Percentiles rank a stretch among this genome's conserved stretches.
phyloP scores from a whole-genome alignment of 2,888 invertebrate genomes.

The Aporophyla nigra region DNA sequence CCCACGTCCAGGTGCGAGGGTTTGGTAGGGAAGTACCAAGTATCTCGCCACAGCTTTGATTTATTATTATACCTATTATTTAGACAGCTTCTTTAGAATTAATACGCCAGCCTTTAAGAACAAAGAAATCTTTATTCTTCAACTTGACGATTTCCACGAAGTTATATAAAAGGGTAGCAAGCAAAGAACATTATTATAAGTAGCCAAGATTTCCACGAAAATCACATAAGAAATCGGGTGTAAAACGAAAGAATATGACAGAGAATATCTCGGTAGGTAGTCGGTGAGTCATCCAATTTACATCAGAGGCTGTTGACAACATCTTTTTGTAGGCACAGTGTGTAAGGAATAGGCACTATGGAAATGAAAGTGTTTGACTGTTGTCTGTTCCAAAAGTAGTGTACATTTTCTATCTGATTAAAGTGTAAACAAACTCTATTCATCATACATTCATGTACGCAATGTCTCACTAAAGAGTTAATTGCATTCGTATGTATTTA shows the following conservation, averaged over 20 bases:
- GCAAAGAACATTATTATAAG: conserved; percentile 6
- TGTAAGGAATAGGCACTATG: conserved; percentile 30
- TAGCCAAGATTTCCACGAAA: conserved; percentile 28
- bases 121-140: conserved; percentile 13
- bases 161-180: conserved; percentile 25
- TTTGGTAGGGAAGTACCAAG: no score
- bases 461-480: no score
- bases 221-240: conserved; percentile 3
- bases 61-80: background rate
- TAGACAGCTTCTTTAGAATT: conserved; percentile 1
- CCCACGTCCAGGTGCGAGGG: no score
- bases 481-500: no score
- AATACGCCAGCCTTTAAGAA: conserved; percentile 24
- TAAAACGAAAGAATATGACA: conserved; percentile 11
- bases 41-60: no score
- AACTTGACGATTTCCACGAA: conserved; percentile 16
- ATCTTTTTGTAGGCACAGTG: conserved; percentile 15
- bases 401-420: background rate
- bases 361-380: conserved; percentile 25
- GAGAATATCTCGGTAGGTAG: conserved; percentile 27
- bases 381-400: background rate
- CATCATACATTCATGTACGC: no score
- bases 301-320: conserved; percentile 25
- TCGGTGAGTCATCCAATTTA: conserved; percentile 44
- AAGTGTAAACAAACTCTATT: background rate